Evolutionary conservation across 2,797 vertebrate species (phyloP), one percentile per base, ranked within the genome.

Genomic region (Takifugu ocellatus): DNA sequence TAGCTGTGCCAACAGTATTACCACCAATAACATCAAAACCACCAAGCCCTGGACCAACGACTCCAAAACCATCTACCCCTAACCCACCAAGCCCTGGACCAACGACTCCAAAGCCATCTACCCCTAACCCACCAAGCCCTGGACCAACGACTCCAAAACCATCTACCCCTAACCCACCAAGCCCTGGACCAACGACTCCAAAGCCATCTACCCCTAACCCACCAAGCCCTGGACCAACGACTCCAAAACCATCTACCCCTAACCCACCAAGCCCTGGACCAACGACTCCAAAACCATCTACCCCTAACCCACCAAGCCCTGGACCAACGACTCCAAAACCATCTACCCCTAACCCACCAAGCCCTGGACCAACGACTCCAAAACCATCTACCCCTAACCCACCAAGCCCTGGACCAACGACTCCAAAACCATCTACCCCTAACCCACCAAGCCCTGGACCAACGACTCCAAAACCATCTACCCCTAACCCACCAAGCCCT

Each of bases 1-100:
- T 47, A 75, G 73, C 48, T 5, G 10, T 33, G 11, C 54, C 58
- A 66, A 44, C 74, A 17, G n/a, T 42, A 39, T 17, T 25, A 6
- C 51, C 21, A 24, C 51, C 31, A 1, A 21, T 36, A 58, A 66
- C 49, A 0, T 59, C 63, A 2, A 24, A 47, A 17, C 15, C 7
- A 45, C 15, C 2, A n/a, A 45, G n/a, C 17, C 5, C 16, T n/a
- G 44, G 44, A n/a, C 44, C 44, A 45, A 45, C 44, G 1, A 21
- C 17, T 2, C 15, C 44, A 2, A 45, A 45, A 6, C 44, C 44
- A 45, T 6, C 43, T 44, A 39, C 36, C 2, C 11, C 33, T 31
- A 5, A 31, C 1, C 29, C 5, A 31, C 2, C 29, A 31, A 31
- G 6, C 6, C 15, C n/a, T 16, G 14, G n/a, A 15, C 14, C 14